These are phyloP conservation scores for Electrona antarctica DNA, from an alignment of 2,113 vertebrate genomes.

Conservation along the genomic window DNA sequence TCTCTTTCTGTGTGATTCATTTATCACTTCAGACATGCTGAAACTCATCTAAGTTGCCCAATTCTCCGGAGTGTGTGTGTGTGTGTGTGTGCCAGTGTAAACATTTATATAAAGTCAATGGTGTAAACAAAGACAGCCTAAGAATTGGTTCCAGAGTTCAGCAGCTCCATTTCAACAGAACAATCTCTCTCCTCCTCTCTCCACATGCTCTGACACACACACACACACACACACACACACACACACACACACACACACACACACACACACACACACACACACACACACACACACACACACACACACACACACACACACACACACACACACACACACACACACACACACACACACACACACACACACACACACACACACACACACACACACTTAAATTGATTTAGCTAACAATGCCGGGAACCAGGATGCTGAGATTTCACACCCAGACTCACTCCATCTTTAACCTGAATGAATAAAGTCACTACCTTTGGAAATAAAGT, in stretches of 20 bases:
- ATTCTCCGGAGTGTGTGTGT: slow-evolving; percentile 14
- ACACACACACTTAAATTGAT: neutral
- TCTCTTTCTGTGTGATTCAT: slow-evolving; percentile 36
- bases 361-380: neutral
- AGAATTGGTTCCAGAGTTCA: slow-evolving; percentile 45
- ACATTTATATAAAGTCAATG: too few relatives aligned
- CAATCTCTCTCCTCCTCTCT: slow-evolving; percentile 22
- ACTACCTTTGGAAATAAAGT: too few relatives aligned
- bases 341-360: neutral
- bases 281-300: neutral
- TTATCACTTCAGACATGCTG: slow-evolving; percentile 41
- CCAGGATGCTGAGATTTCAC: slow-evolving; percentile 30
- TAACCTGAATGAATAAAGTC: neutral
- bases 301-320: neutral
- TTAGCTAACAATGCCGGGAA: slow-evolving; percentile 24
- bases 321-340: neutral
- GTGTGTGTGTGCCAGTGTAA: slow-evolving; percentile 8
- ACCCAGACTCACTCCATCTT: slow-evolving; percentile 15
- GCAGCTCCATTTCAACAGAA: slow-evolving; percentile 48
- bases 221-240: slow-evolving; percentile 20
- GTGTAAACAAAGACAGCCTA: slow-evolving; percentile 31
- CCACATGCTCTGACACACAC: slow-evolving; percentile 19
- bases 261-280: neutral
- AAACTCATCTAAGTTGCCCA: slow-evolving; percentile 40
- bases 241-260: slow-evolving; percentile 3